Base-by-base conservation (phyloP, 2,797 vertebrate species). In the Xiphophorus birchmanni region DNA sequence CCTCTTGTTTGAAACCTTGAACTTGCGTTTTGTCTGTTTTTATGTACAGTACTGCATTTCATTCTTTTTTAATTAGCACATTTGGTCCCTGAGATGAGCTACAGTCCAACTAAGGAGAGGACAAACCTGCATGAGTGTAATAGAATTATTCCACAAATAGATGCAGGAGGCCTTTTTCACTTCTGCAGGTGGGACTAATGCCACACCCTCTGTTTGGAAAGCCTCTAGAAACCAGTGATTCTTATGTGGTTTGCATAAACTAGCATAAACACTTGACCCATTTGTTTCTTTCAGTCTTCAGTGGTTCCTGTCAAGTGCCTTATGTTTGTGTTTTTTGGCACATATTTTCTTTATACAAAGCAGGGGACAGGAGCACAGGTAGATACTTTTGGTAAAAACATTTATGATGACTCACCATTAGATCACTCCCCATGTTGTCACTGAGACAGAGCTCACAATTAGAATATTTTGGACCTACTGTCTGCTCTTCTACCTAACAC, bases 31-130 rank as follows among this genome's bases (percentile, higher is more conserved):
- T 88, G 65, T 80, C 82, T 90, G 91, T 91, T 86, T 45, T 73
- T 42, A 23, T 32, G 32, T 88, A 88, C 93, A 87, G 91, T 93
- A 95, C 85, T 58, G 13, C 4, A 92, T 92, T 94, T 96, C 92
- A 90, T 94, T 84, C 88, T 93, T 93, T 54, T 94, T 94, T 95
- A 96, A 97, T 97, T 96, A 97, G 93, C 96, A 96, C 96, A 95
- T 97, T 82, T 88, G 93, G 90, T 87, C 89, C 96, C 95, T 94
- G 94, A 94, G 94, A 93, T 91, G 93, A 92, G 95, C 94, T 94
- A 93, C 89, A 93, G 91, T 91, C 93, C 92, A 95, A 94, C 93
- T 91, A 90, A 90, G 88, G 90, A 93, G 88, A 94, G 93, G 93
- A 91, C 88, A 89, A 95, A 95, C 95, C 95, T 94, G 93, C 91